phyloP scores from a whole-genome alignment of 2,797 vertebrate species.

The Notolabrus celidotus region DNA sequence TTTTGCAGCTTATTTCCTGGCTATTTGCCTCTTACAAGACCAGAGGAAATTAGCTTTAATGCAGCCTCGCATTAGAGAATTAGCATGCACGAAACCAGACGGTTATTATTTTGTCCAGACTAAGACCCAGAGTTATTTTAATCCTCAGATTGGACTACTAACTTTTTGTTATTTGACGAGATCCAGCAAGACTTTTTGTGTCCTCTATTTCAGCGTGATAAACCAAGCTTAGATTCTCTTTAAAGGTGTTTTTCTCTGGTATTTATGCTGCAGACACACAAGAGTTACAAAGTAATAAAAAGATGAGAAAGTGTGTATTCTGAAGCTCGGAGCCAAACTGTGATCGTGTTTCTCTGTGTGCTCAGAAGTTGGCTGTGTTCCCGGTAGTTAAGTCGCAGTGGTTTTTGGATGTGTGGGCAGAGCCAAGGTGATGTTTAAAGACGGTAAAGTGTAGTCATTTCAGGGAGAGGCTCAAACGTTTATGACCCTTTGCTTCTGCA shows the following conservation, averaged over 20 bases:
- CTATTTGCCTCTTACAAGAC: constrained; percentile 7
- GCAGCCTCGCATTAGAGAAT: constrained; percentile 23
- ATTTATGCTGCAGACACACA: constrained; percentile 1
- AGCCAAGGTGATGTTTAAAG: constrained; percentile 58
- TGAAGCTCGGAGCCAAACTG: constrained; percentile 13
- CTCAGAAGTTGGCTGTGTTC: constrained; percentile 26
- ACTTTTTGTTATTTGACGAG: constrained; percentile 1
- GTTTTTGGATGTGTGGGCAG: constrained; percentile 39
- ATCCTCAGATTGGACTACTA: background rate
- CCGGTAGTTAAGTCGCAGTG: constrained; percentile 5
- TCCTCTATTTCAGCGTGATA: constrained; percentile 1
- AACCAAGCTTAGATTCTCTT: constrained; percentile 6
- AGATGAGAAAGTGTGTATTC: constrained; percentile 30
- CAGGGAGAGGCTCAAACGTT: constrained; percentile 55
- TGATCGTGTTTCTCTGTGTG: constrained; percentile 27
- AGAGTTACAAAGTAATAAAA: constrained; percentile 7
- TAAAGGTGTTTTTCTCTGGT: background rate
- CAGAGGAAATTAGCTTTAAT: constrained; percentile 47
- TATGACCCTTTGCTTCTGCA: constrained; percentile 6
- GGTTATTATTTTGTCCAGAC: background rate
- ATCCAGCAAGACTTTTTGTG: constrained; percentile 1
- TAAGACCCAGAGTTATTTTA: constrained; percentile 16
- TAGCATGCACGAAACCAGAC: constrained; percentile 23
- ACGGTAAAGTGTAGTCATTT: constrained; percentile 41
- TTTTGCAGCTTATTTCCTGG: constrained; percentile 9